These are phyloP conservation scores for Drosophila diplacantha DNA, from an alignment of 2,888 invertebrate genomes.

Conservation along the genomic window DNA sequence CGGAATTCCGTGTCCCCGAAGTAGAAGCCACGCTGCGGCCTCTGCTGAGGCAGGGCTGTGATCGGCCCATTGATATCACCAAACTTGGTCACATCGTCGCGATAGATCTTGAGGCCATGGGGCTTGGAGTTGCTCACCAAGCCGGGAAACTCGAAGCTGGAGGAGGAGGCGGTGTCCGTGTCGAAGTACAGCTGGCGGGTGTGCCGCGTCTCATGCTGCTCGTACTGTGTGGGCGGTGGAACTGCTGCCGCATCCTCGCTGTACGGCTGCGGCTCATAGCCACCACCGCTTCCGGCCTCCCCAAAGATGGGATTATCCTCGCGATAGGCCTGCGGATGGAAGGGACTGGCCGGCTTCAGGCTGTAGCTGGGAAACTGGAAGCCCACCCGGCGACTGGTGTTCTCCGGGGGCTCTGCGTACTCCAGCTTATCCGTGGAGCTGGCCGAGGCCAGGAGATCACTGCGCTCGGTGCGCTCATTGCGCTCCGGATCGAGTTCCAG, in stretches of 20 bases:
- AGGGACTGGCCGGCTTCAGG: constrained; percentile 74
- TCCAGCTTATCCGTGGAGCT: constrained; percentile 56
- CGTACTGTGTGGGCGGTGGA: constrained; percentile 53
- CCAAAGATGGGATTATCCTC: constrained; percentile 76
- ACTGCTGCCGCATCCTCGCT: constrained; percentile 67
- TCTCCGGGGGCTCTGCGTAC: constrained; percentile 68
- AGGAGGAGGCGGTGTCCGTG: constrained; percentile 61
- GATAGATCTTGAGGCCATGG: constrained; percentile 73
- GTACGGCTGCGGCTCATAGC: constrained; percentile 69
- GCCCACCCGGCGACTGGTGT: constrained; percentile 76
- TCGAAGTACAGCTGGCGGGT: constrained; percentile 74
- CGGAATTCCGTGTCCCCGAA: constrained; percentile 75
- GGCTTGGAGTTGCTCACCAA: constrained; percentile 74
- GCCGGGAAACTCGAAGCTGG: constrained; percentile 76
- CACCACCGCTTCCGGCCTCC: constrained; percentile 66
- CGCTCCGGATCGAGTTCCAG: constrained; percentile 15
- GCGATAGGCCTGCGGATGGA: constrained; percentile 77
- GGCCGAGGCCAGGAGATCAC: constrained; percentile 58
- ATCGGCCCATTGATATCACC: constrained; percentile 78
- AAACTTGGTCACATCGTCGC: constrained; percentile 78
- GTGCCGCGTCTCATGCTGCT: constrained; percentile 69
- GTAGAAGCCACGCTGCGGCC: constrained; percentile 74
- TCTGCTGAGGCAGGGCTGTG: constrained; percentile 75
- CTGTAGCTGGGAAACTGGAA: constrained; percentile 77
- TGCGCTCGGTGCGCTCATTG: constrained; percentile 69